Conservation (phyloP, 1,140 invertebrate species). For the Oreohelix idahoensis region DNA sequence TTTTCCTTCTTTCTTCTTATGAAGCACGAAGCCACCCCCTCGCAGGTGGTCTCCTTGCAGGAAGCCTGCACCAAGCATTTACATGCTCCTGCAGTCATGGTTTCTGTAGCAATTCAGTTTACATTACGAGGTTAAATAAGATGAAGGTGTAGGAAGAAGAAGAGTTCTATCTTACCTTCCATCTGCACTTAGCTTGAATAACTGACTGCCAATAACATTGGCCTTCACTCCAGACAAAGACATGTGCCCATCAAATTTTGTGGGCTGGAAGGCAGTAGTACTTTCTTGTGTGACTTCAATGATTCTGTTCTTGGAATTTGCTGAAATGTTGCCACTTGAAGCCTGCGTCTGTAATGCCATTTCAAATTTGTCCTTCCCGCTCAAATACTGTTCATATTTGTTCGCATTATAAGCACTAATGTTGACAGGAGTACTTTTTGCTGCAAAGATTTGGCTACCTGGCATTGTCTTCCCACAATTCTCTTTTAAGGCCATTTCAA, state of each 20-base stretch:
- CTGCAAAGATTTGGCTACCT: background rate
- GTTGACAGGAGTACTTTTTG: background rate
- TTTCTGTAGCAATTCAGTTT: too few relatives aligned
- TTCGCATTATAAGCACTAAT: background rate
- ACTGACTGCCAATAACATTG: conserved; percentile 41
- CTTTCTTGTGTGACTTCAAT: background rate
- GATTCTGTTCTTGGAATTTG: background rate
- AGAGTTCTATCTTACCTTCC: conserved; percentile 15
- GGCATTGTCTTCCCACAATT: background rate
- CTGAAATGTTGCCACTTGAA: conserved; percentile 6
- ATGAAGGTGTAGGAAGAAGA: too few relatives aligned
- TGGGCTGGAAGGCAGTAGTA: background rate
- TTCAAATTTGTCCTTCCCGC: conserved; percentile 60
- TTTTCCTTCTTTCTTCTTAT: too few relatives aligned
- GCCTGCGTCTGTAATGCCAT: conserved; percentile 52
- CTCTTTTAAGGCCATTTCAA: background rate
- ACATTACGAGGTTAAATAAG: too few relatives aligned
- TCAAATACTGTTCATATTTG: conserved; percentile 39
- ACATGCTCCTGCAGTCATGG: too few relatives aligned
- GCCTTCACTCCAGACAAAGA: conserved; percentile 26
- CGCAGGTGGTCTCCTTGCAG: too few relatives aligned
- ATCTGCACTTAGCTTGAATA: conserved; percentile 16
- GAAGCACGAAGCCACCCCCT: too few relatives aligned
- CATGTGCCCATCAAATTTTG: background rate
- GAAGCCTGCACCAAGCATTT: too few relatives aligned